Conservation (phyloP, 2,113 vertebrate species). For the Hyperopisus bebe region DNA sequence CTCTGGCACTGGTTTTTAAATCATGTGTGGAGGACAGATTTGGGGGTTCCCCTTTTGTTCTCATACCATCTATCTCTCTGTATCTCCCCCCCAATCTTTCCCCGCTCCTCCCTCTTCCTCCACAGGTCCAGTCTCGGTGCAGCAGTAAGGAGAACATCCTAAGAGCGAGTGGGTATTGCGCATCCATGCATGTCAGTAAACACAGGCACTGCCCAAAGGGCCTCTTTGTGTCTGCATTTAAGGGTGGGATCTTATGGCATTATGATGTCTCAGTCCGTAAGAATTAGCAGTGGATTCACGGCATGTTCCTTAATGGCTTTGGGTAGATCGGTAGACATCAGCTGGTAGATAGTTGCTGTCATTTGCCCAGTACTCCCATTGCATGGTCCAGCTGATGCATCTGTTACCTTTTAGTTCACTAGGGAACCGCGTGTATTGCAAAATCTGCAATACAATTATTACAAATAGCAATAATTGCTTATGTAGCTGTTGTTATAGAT, state of each 20-base stretch:
- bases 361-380: neutral
- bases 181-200: neutral
- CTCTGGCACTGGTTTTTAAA: constrained; percentile 24
- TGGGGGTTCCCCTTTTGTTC: constrained; percentile 1
- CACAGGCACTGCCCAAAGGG: neutral
- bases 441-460: too few relatives aligned
- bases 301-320: neutral
- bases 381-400: neutral
- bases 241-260: neutral
- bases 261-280: neutral
- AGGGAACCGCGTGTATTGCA: neutral
- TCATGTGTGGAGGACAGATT: constrained; percentile 20
- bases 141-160: constrained; percentile 99
- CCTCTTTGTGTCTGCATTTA: neutral
- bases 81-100: neutral
- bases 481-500: neutral
- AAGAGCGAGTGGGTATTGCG: constrained; percentile 85
- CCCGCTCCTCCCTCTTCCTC: constrained; percentile 8
- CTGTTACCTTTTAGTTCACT: neutral
- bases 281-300: neutral
- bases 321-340: neutral
- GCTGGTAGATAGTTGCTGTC: neutral
- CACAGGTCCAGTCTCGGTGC: constrained; percentile 93
- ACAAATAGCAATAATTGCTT: neutral
- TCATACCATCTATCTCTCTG: constrained; percentile 22